phyloP scores from a whole-genome alignment of 2,797 vertebrate genomes.

The Octomys mimax region DNA sequence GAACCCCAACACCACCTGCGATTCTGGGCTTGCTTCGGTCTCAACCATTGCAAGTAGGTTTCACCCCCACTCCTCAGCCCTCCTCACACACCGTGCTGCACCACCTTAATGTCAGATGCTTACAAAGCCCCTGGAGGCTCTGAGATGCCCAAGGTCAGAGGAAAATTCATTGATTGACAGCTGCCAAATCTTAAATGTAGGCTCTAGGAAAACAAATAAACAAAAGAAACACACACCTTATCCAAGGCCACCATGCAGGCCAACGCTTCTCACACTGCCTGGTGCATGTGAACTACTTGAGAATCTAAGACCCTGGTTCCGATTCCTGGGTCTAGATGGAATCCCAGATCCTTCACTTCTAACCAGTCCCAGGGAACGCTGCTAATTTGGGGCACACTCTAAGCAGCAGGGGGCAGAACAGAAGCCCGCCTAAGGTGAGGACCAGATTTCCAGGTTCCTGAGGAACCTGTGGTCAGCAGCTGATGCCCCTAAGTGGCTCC shows the following conservation, averaged over 20 bases:
- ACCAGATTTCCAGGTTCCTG: neutral
- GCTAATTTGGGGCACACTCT: neutral
- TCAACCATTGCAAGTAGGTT: neutral
- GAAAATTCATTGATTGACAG: neutral
- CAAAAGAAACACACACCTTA: neutral
- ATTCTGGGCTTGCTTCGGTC: neutral
- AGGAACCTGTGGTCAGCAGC: neutral
- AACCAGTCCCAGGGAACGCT: neutral
- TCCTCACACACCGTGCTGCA: rapidly evolving
- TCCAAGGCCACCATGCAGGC: neutral
- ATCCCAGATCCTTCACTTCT: neutral
- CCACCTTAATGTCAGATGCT: neutral
- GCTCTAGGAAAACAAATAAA: neutral
- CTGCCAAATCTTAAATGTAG: neutral
- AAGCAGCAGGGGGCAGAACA: neutral
- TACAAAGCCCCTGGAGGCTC: neutral
- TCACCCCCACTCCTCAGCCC: neutral
- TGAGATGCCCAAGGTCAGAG: neutral
- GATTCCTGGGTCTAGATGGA: neutral
- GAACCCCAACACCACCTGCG: neutral
- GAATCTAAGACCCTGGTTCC: neutral
- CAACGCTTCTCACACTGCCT: neutral
- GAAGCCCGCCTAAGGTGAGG: neutral
- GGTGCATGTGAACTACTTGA: neutral
- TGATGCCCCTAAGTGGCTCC: neutral